A percentile compares a stretch with the other conserved stretches of the same genome.
Conservation (phyloP, 2,888 invertebrate species). For the Philereme vetulata region DNA sequence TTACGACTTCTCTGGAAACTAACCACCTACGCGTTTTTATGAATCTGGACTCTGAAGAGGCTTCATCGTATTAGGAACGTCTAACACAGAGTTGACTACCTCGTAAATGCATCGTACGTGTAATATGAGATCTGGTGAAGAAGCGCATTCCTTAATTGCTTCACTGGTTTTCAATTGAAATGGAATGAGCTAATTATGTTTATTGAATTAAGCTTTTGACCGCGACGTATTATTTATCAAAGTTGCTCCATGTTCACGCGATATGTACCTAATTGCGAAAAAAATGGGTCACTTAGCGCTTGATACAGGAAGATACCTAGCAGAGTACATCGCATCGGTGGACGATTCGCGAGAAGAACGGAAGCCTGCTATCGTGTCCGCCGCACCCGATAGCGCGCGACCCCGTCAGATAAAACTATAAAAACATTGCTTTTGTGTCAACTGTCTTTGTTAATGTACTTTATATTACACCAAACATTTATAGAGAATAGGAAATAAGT, state of each 20-base stretch:
- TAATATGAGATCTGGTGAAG: conserved; percentile 15
- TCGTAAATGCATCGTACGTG: conserved; percentile 8
- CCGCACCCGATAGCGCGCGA: conserved; percentile 45
- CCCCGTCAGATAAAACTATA: conserved; percentile 53
- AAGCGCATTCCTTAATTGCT: conserved; percentile 7
- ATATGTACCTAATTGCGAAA: conserved; percentile 29
- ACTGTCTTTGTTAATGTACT: conserved; percentile 11
- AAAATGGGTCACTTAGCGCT: conserved; percentile 47
- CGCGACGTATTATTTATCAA: conserved; percentile 2
- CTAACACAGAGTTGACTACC: not conserved
- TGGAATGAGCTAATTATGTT: not conserved
- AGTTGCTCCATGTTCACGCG: conserved; percentile 8
- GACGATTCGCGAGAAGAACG: conserved; percentile 47
- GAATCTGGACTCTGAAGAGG: conserved; percentile 14
- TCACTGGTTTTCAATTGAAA: not conserved
- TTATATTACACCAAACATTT: not conserved
- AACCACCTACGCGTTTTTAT: conserved; percentile 24
- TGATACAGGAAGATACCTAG: conserved; percentile 21
- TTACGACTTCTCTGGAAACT: conserved; percentile 48
- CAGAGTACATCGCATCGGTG: conserved; percentile 39
- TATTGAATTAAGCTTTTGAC: not conserved
- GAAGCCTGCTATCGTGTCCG: conserved; percentile 66
- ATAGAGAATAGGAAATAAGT: not conserved
- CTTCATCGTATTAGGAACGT: conserved; percentile 27
- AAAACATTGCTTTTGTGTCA: conserved; percentile 55